Evolutionary conservation across 2,113 vertebrate genomes (phyloP), one percentile per base, ranked within the genome.

Genomic region (Toxotes chatareus): DNA sequence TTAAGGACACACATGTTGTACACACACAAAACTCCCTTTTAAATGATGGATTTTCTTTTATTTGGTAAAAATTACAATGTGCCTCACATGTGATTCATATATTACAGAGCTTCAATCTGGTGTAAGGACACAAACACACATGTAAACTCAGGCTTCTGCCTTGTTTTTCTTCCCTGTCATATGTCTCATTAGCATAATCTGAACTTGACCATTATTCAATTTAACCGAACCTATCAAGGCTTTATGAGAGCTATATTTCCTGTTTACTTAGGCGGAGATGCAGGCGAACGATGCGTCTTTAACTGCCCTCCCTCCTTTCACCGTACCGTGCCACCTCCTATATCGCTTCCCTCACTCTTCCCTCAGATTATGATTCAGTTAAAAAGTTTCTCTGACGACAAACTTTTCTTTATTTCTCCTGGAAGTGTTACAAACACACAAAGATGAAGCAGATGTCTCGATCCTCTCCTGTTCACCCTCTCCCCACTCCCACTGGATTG

Each of bases 201-300:
- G 63, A 82, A 81, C 46, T 78, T 23, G 64, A 61, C 67, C 82
- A 84, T 91, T 81, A 87, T 86, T 90, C 86, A 87, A 38, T 89
- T 91, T 79, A 89, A 89, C 83, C 36, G 79, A 80, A 86, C 60
- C 89, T 57, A 82, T 90, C 86, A 75, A 40, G 31, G 67, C 78
- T 91, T 91, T 89, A 93, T 27, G 82, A 78, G 75, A 0, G 63
- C 76, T 73, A 70, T 92, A 91, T 91, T 91, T 89, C 69, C 85
- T 81, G 82, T 90, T 91, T 89, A 80, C 86, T 87, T 60, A 63
- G 70, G 71, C 71, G 19, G 44, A 17, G 59, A 72, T 16, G 77
- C 36, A 1, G 65, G 65, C 59, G 11, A 67, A 11, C 5, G 31
- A 4, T 19, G 19, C 51, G 5, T 19, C 65, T 83, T 80, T 85